Percentiles rank a stretch among this genome's conserved stretches.
phyloP scores from a whole-genome alignment of 92 coral and sea anemone genomes.

The Montipora capitata region DNA sequence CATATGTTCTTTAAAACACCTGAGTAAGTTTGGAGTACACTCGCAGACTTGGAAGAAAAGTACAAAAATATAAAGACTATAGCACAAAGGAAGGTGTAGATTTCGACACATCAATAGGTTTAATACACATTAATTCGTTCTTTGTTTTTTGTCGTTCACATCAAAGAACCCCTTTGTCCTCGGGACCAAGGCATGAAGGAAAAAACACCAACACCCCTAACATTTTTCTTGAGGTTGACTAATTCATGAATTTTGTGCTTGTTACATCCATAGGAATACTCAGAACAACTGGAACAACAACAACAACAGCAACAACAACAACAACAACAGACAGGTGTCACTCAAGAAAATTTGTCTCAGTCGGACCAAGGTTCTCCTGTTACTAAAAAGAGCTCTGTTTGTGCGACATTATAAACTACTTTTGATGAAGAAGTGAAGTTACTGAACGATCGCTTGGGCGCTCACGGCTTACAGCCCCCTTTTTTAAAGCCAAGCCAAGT shows the following conservation, averaged over 20 bases:
- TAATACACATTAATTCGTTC: no score
- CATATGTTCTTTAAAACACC: no score
- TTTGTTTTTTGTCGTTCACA: no score
- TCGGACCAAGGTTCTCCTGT: slow-evolving; percentile 32
- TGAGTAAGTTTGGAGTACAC: no score
- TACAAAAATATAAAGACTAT: no score
- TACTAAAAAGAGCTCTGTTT: slow-evolving; percentile 63
- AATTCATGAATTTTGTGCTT: background rate
- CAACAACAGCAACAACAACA: slow-evolving; percentile 16
- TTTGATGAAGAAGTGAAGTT: background rate
- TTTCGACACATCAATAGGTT: no score
- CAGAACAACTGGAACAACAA: slow-evolving; percentile 38
- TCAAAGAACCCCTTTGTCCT: no score
- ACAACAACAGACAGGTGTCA: slow-evolving; percentile 45
- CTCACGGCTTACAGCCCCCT: no score
- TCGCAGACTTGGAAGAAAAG: no score
- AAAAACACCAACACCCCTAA: background rate
- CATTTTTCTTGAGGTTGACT: background rate
- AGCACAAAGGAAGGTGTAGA: no score
- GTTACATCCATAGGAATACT: slow-evolving; percentile 51
- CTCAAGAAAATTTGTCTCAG: slow-evolving; percentile 19
- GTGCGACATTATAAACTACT: slow-evolving; percentile 49
- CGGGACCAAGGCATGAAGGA: no score
- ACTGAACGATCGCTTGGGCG: background rate
- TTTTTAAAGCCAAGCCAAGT: background rate